These are phyloP conservation scores for Tachysurus fulvidraco DNA, from an alignment of 2,113 vertebrate species.

Conservation along the genomic window DNA sequence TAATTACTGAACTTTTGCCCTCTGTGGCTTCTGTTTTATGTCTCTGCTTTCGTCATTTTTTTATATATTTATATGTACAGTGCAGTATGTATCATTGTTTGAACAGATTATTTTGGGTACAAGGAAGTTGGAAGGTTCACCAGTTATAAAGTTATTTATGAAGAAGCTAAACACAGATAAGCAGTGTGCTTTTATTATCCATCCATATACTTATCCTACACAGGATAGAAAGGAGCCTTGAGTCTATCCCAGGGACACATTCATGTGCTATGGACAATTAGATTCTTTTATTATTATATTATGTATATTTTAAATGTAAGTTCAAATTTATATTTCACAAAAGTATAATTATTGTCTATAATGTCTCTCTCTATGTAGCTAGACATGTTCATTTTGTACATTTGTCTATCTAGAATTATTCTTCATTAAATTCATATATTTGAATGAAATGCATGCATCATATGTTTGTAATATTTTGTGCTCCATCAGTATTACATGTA, in stretches of 20 bases:
- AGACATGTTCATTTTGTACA: neutral
- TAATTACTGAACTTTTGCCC: neutral
- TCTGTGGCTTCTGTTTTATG: neutral
- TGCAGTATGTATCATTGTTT: neutral
- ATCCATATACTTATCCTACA: neutral
- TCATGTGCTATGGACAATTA: no score
- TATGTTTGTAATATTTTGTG: no score
- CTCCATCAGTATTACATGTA: no score
- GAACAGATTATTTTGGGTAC: slow-evolving; percentile 22
- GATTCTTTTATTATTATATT: neutral
- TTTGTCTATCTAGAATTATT: neutral
- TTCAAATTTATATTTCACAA: no score
- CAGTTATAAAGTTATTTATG: neutral
- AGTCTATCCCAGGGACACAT: no score
- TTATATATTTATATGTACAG: no score
- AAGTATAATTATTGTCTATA: neutral
- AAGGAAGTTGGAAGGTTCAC: neutral
- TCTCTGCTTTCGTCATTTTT: neutral
- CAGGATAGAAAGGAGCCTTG: no score
- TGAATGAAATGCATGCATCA: neutral
- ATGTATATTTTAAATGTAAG: neutral
- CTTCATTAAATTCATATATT: neutral
- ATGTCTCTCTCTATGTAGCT: neutral
- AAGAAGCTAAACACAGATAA: neutral
- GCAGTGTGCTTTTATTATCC: neutral